phyloP scores from a whole-genome alignment of 2,113 vertebrate genomes.

The Lasiurus cinereus region DNA sequence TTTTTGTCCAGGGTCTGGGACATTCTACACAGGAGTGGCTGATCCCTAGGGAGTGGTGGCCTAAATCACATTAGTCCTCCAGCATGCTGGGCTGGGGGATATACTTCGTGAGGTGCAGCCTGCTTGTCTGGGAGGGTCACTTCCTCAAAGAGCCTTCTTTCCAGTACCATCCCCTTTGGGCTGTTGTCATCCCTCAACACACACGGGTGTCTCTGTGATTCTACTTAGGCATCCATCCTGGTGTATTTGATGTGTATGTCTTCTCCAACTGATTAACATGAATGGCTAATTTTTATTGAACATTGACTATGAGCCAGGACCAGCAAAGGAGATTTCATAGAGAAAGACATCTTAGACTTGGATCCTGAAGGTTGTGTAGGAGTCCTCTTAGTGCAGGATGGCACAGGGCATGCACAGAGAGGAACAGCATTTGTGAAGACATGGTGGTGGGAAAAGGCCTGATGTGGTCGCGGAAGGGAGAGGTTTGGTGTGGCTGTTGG shows the following conservation, averaged over 20 bases:
- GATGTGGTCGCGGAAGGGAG: background rate
- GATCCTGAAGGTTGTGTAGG: background rate
- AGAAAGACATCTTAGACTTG: background rate
- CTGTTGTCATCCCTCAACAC: background rate
- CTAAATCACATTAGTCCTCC: background rate
- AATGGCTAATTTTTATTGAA: background rate
- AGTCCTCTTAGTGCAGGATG: background rate
- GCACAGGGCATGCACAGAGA: background rate
- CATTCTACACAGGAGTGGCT: background rate
- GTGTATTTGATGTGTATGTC: background rate
- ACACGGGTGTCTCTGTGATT: background rate
- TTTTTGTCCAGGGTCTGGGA: background rate
- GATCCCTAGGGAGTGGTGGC: background rate
- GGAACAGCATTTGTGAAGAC: background rate
- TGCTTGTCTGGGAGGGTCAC: background rate
- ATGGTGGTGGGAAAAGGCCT: background rate
- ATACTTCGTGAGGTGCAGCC: background rate
- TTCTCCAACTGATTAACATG: background rate
- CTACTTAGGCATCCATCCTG: background rate
- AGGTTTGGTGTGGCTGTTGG: background rate
- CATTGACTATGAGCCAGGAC: background rate
- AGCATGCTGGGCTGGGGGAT: background rate
- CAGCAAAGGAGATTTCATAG: background rate
- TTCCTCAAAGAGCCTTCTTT: background rate
- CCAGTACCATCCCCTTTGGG: background rate